Evolutionary conservation across 2,113 vertebrate genomes (phyloP).

Genomic region (Echinops telfairi): DNA sequence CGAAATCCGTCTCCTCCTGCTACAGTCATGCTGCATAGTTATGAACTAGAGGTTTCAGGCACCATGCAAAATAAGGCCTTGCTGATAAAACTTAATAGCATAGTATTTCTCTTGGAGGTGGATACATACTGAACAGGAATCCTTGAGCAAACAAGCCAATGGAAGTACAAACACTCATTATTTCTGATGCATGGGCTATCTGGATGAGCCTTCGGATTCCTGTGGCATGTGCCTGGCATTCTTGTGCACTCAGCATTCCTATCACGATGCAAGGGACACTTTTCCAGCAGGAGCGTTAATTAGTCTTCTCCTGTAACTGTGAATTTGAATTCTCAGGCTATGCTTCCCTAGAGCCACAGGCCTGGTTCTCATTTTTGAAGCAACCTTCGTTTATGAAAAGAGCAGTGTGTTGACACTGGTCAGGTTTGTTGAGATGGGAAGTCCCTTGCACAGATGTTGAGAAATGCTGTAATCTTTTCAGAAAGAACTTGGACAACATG

Average conservation of each 20-base stretch:
- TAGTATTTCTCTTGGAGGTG: slow-evolving; percentile 31
- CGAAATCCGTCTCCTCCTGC: neutral
- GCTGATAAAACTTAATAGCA: neutral
- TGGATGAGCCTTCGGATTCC: slow-evolving; percentile 74
- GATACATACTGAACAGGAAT: slow-evolving; percentile 61
- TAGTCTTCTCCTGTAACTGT: neutral
- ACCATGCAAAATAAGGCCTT: slow-evolving; percentile 6
- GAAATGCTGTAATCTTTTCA: slow-evolving; percentile 8
- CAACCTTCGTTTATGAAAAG: neutral
- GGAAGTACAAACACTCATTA: slow-evolving; percentile 71
- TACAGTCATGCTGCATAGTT: neutral
- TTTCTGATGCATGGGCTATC: neutral
- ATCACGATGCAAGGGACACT: slow-evolving; percentile 28
- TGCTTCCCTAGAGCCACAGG: slow-evolving; percentile 1
- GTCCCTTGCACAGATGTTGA: neutral
- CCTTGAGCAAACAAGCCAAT: slow-evolving; percentile 66
- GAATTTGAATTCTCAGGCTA: neutral
- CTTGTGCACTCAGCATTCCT: slow-evolving; percentile 48
- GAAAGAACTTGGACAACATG: neutral
- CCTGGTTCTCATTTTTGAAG: slow-evolving; percentile 3
- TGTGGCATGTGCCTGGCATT: slow-evolving; percentile 56
- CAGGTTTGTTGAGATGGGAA: neutral
- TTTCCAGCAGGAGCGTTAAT: slow-evolving; percentile 44
- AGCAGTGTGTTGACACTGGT: neutral
- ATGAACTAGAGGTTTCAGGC: slow-evolving; percentile 13